Conservation (phyloP, 1,140 invertebrate species). For the Ceratoteleas bidentatus region DNA sequence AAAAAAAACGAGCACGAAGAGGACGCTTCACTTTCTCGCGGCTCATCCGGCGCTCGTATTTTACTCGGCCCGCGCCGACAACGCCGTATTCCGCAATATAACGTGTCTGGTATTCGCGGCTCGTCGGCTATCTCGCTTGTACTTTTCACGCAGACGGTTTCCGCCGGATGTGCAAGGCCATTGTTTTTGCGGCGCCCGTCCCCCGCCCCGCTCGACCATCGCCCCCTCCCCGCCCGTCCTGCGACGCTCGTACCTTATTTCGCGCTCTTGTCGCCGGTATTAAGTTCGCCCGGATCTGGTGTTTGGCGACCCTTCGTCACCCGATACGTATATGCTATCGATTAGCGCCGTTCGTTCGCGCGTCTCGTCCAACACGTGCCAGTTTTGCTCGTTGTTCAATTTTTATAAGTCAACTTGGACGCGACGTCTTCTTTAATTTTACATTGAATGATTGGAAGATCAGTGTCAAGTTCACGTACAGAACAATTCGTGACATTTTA, state of each 20-base stretch:
- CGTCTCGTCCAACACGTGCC: slow-evolving; percentile 4
- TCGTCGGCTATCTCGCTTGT: slow-evolving; percentile 42
- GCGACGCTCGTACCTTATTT: slow-evolving; percentile 37
- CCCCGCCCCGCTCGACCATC: not conserved
- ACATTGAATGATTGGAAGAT: no score
- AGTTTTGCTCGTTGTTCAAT: no score
- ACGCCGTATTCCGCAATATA: slow-evolving; percentile 53
- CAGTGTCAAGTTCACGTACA: no score
- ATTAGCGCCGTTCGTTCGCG: slow-evolving; percentile 33
- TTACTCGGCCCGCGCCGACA: slow-evolving; percentile 25
- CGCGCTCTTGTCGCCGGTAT: slow-evolving; percentile 36
- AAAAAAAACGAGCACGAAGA: slow-evolving; percentile 11
- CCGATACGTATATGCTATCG: slow-evolving; percentile 47
- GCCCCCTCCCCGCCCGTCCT: not conserved
- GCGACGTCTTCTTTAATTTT: no score
- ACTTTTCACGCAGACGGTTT: slow-evolving; percentile 57
- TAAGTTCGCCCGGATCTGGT: slow-evolving; percentile 1
- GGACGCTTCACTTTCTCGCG: slow-evolving; percentile 58
- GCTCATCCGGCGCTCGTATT: slow-evolving; percentile 51
- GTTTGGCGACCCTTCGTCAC: slow-evolving; percentile 6
- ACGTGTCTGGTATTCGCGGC: slow-evolving; percentile 54
- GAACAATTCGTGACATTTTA: no score
- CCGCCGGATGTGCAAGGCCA: slow-evolving; percentile 67
- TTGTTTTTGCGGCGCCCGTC: slow-evolving; percentile 52
- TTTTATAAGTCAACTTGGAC: no score